phyloP scores from a whole-genome alignment of 2,888 invertebrate species.

The Spodoptera exigua region DNA sequence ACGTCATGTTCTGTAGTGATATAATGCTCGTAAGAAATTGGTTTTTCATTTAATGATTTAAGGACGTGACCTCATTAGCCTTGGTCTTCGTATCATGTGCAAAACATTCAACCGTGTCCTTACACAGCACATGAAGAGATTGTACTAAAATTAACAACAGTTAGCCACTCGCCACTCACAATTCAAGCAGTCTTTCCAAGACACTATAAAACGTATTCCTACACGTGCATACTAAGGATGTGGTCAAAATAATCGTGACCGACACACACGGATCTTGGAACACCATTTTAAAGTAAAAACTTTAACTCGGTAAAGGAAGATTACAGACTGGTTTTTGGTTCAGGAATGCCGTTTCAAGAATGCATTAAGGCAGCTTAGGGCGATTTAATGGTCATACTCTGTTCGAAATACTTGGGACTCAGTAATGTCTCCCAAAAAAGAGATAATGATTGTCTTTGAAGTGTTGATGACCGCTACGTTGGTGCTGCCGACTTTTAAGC shows the following conservation, averaged over 20 bases:
- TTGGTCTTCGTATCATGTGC: too few species aligned
- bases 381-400: conserved; percentile 47
- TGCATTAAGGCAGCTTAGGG: conserved; percentile 47
- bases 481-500: conserved; percentile 3
- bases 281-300: conserved; percentile 41
- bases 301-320: conserved; percentile 37
- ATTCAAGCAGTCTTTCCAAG: conserved; percentile 24
- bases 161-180: conserved; percentile 21
- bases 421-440: conserved; percentile 32
- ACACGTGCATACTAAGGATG: conserved; percentile 39
- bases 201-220: conserved; percentile 46
- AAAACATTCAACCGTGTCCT: conserved; percentile 12
- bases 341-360: conserved; percentile 45
- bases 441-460: conserved; percentile 17
- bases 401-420: conserved; percentile 15
- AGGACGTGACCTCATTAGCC: too few species aligned
- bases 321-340: conserved; percentile 46
- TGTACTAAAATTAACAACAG: conserved; percentile 48
- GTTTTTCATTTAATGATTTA: too few species aligned
- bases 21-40: too few species aligned
- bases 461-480: conserved; percentile 32
- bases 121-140: conserved; percentile 29
- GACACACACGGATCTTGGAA: conserved; percentile 38
- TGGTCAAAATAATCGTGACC: conserved; percentile 35
- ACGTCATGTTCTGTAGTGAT: too few species aligned